Evolutionary conservation across 1,140 invertebrate genomes (phyloP).

Genomic region (Trigoniulus corallinus): DNA sequence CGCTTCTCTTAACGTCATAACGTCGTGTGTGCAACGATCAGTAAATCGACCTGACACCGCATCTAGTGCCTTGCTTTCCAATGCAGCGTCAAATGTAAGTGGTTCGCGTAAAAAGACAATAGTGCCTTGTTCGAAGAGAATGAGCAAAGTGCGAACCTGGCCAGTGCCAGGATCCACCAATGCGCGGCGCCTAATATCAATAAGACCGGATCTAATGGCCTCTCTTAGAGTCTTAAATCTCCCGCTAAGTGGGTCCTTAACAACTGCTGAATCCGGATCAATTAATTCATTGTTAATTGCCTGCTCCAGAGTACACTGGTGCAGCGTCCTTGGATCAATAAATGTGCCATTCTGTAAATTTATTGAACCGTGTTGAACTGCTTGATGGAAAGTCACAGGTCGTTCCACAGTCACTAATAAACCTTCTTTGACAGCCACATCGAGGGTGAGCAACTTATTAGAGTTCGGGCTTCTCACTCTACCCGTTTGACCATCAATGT

Average conservation of each 20-base stretch:
- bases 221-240: slow-evolving; percentile 49
- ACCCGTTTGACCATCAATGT: slow-evolving; percentile 52
- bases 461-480: slow-evolving; percentile 55
- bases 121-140: slow-evolving; percentile 52
- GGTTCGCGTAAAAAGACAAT: slow-evolving; percentile 52
- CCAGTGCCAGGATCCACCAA: slow-evolving; percentile 40
- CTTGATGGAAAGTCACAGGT: slow-evolving; percentile 42
- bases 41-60: slow-evolving; percentile 51
- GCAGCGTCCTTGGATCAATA: slow-evolving; percentile 28
- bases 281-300: slow-evolving; percentile 57
- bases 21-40: slow-evolving; percentile 27
- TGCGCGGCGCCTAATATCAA: slow-evolving; percentile 47
- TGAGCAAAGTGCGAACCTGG: slow-evolving; percentile 39
- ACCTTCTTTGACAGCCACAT: slow-evolving; percentile 46
- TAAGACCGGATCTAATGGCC: slow-evolving; percentile 47
- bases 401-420: slow-evolving; percentile 52
- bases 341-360: slow-evolving; percentile 29
- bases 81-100: slow-evolving; percentile 53
- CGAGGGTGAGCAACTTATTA: too few species aligned
- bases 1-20: slow-evolving; percentile 53
- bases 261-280: slow-evolving; percentile 50
- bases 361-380: slow-evolving; percentile 31
- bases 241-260: slow-evolving; percentile 57
- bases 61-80: slow-evolving; percentile 52
- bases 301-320: slow-evolving; percentile 57